A percentile compares a stretch with the other conserved stretches of the same genome.
Evolutionary conservation across 2,113 vertebrate species (phyloP).

Genomic region (Boulengeromyrus knoepffleri): DNA sequence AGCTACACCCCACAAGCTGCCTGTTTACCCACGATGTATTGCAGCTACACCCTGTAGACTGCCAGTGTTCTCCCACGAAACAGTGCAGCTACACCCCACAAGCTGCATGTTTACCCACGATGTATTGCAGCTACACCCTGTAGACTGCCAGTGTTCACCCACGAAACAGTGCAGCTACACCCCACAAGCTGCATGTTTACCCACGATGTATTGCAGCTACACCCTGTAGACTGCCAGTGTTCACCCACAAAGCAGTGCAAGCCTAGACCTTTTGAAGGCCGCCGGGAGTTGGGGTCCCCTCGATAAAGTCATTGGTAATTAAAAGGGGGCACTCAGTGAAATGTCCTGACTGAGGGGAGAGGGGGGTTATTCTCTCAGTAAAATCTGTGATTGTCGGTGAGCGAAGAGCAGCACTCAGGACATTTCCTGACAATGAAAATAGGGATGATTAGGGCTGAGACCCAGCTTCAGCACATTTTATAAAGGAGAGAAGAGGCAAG

Average conservation of each 20-base stretch:
- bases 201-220: background rate
- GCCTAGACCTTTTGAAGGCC: background rate
- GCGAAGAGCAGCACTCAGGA: background rate
- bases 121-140: background rate
- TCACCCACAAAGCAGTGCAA: too few relatives aligned
- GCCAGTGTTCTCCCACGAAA: background rate
- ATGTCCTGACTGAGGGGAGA: background rate
- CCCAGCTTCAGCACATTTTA: background rate
- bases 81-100: background rate
- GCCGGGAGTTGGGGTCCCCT: background rate
- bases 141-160: too few relatives aligned
- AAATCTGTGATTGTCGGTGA: background rate
- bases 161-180: background rate
- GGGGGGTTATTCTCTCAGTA: too few relatives aligned
- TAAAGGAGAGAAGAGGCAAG: background rate
- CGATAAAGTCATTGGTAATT: background rate
- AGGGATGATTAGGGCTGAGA: background rate
- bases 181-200: background rate
- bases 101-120: background rate
- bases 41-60: background rate
- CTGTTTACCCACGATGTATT: background rate
- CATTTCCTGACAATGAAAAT: background rate
- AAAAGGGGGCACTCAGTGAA: background rate
- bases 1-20: background rate
- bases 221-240: too few relatives aligned